Percentiles rank a stretch among this genome's conserved stretches.
These are phyloP conservation scores for Ochropacha duplaris DNA, from an alignment of 2,888 invertebrate genomes.

Conservation along the genomic window DNA sequence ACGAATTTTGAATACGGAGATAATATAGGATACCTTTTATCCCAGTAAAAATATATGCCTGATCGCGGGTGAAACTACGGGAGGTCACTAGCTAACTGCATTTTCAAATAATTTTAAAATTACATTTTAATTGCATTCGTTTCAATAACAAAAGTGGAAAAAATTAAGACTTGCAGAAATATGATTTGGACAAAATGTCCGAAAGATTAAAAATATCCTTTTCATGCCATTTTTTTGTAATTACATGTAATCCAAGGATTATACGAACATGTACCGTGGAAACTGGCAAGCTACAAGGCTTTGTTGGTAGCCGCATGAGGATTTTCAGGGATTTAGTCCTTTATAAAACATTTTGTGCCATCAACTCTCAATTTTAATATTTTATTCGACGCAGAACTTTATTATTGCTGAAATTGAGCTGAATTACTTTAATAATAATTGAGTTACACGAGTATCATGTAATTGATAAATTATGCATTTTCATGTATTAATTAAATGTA, in stretches of 20 bases:
- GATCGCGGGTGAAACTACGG: too few species aligned
- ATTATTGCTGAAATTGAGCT: background rate
- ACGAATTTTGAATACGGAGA: too few species aligned
- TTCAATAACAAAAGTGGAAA: background rate
- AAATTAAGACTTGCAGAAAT: background rate
- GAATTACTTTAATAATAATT: background rate
- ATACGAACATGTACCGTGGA: slow-evolving; percentile 51
- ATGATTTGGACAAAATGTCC: slow-evolving; percentile 8
- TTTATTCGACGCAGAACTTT: background rate
- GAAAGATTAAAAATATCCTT: slow-evolving; percentile 24
- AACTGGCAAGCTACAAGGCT: slow-evolving; percentile 62
- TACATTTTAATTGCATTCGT: too few species aligned
- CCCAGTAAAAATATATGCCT: too few species aligned
- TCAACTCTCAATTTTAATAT: slow-evolving; percentile 34
- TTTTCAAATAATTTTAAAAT: too few species aligned
- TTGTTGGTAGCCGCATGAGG: slow-evolving; percentile 60
- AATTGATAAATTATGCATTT: too few species aligned
- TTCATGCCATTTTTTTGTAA: slow-evolving; percentile 45
- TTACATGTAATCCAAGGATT: slow-evolving; percentile 56
- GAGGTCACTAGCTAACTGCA: too few species aligned
- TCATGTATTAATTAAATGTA: too few species aligned
- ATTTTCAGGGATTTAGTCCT: slow-evolving; percentile 60
- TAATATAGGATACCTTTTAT: too few species aligned
- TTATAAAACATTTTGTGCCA: slow-evolving; percentile 43
- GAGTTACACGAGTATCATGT: too few species aligned